phyloP scores from a whole-genome alignment of 2,797 vertebrate genomes.

The Poecilia wingei region DNA sequence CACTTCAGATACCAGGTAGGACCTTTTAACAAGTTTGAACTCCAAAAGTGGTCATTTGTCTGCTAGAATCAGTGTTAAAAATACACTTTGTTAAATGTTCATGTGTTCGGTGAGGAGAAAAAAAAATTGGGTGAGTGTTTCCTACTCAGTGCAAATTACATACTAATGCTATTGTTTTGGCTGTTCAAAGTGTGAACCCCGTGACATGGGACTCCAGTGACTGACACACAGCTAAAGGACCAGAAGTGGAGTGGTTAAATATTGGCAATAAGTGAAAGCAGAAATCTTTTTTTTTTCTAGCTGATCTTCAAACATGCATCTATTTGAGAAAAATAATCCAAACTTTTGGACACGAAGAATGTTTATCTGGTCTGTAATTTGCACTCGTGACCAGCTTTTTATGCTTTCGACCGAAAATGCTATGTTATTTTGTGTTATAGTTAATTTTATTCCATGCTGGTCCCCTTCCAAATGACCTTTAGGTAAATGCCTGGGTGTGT shows the following conservation, averaged over 20 bases:
- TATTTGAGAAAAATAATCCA: conserved; percentile 27
- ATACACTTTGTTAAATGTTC: conserved; percentile 33
- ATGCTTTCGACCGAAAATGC: conserved; percentile 49
- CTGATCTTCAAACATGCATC: conserved; percentile 37
- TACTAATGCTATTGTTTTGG: conserved; percentile 54
- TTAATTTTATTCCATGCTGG: conserved; percentile 68
- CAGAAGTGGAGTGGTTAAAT: conserved; percentile 47
- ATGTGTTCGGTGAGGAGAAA: conserved; percentile 26
- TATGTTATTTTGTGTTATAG: conserved; percentile 56
- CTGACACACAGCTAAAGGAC: conserved; percentile 53
- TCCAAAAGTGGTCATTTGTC: conserved; percentile 32
- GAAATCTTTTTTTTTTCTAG: conserved; percentile 42
- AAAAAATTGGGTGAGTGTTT: conserved; percentile 57
- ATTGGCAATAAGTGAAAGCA: conserved; percentile 41
- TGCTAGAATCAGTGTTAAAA: conserved; percentile 20
- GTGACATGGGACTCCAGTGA: conserved; percentile 33
- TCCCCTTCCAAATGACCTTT: conserved; percentile 62
- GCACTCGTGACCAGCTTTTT: conserved; percentile 30
- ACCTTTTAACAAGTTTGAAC: conserved; percentile 22
- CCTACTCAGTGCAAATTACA: conserved; percentile 63
- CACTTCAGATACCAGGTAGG: conserved; percentile 58
- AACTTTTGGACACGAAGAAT: conserved; percentile 35
- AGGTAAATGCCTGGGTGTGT: conserved; percentile 55
- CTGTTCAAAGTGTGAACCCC: conserved; percentile 51
- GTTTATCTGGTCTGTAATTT: conserved; percentile 49